Conservation (phyloP, 2,888 invertebrate species). For the Limenitis camilla region DNA sequence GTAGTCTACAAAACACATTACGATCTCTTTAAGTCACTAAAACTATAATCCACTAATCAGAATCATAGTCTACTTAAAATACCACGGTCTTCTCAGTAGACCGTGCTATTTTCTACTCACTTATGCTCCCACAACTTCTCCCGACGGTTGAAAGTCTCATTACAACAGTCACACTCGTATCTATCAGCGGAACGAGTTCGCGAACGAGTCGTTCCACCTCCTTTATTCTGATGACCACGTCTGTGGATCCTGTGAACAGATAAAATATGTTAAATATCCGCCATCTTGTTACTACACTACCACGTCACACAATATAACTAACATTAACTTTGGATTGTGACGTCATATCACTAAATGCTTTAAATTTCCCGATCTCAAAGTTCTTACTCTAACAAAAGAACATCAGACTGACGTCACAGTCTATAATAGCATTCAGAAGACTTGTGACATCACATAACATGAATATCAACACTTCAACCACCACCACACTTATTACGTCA, state of each 20-base stretch:
- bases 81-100: neutral
- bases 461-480: no score
- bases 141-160: slow-evolving; percentile 54
- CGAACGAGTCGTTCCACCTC: slow-evolving; percentile 42
- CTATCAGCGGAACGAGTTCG: slow-evolving; percentile 50
- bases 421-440: no score
- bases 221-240: slow-evolving; percentile 53
- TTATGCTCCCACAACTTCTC: slow-evolving; percentile 65
- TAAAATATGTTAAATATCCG: neutral
- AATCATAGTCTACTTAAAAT: neutral
- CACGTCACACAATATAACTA: neutral
- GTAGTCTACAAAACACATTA: no score
- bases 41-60: no score
- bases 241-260: slow-evolving; percentile 55
- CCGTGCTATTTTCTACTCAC: slow-evolving; percentile 32
- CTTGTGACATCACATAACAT: no score
- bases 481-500: no score
- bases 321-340: no score
- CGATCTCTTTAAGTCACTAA: no score
- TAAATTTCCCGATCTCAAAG: no score
- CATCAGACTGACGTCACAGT: no score
- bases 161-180: slow-evolving; percentile 68
- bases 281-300: neutral
- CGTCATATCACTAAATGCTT: no score
- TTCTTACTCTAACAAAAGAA: no score